Evolutionary conservation across 2,888 invertebrate species (phyloP).

Genomic region (Stenolophus ochropezus): DNA sequence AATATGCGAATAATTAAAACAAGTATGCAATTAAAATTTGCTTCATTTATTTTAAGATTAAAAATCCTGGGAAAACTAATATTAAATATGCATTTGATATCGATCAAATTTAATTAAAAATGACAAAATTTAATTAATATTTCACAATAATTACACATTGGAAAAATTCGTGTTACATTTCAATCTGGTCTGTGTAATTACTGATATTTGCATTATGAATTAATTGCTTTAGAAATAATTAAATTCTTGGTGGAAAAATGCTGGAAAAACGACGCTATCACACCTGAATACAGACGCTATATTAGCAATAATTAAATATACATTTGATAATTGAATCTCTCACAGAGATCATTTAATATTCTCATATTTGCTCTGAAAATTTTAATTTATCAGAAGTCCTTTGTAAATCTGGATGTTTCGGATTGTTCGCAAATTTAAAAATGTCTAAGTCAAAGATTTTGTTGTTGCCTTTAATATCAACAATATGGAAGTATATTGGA

Average conservation of each 20-base stretch:
- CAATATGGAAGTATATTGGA: conserved; percentile 39
- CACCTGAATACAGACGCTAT: neutral
- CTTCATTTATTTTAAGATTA: neutral
- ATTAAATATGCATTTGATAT: conserved; percentile 13
- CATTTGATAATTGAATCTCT: conserved; percentile 2
- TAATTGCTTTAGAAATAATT: conserved; percentile 2
- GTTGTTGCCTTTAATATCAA: conserved; percentile 22
- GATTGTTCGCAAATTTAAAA: neutral
- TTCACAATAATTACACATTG: conserved; percentile 24
- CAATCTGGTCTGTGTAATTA: conserved; percentile 19
- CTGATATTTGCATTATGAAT: neutral
- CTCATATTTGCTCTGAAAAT: too few relatives aligned
- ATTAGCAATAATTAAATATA: conserved; percentile 7
- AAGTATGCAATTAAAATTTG: neutral
- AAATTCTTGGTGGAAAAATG: neutral
- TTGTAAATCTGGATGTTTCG: neutral
- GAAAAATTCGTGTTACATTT: conserved; percentile 11
- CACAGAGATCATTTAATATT: neutral
- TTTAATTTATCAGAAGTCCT: too few relatives aligned
- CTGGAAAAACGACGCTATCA: neutral
- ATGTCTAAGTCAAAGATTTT: conserved; percentile 22
- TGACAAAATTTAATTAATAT: conserved; percentile 16
- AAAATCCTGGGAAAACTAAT: neutral
- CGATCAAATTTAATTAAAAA: conserved; percentile 22
- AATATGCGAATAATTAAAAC: neutral